Evolutionary conservation across 2,113 vertebrate genomes (phyloP).

Genomic region (Potamarius usumacintae): DNA sequence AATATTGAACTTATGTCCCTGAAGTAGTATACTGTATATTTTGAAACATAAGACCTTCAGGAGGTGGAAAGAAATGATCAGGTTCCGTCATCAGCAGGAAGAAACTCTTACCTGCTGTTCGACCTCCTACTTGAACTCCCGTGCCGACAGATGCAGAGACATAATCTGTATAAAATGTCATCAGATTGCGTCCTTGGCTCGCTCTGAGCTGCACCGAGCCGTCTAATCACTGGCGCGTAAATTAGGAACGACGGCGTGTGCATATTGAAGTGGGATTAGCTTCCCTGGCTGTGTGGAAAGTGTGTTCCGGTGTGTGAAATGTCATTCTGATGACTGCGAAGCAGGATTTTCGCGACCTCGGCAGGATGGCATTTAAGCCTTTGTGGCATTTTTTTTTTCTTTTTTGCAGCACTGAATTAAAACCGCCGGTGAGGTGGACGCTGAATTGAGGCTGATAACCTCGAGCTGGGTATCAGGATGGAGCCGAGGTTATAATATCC

Average conservation of each 20-base stretch:
- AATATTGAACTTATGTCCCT: too few species aligned
- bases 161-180: constrained; percentile 49
- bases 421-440: constrained; percentile 22
- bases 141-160: constrained; percentile 2
- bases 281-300: not conserved
- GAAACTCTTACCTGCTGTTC: constrained; percentile 9
- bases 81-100: not conserved
- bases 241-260: constrained; percentile 29
- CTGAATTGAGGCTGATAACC: constrained; percentile 50
- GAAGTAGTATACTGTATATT: not conserved
- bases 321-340: constrained; percentile 50
- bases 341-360: constrained; percentile 27
- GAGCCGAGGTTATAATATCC: constrained; percentile 39
- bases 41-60: not conserved
- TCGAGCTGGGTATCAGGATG: constrained; percentile 18
- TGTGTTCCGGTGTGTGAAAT: constrained; percentile 46
- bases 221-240: constrained; percentile 31
- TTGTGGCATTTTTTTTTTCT: not conserved
- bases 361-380: constrained; percentile 51
- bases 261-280: constrained; percentile 47
- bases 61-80: not conserved
- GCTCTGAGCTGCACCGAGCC: not conserved
- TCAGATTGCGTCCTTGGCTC: constrained; percentile 32
- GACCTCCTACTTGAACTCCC: not conserved
- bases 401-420: not conserved